Evolutionary conservation across 2,113 vertebrate species (phyloP).

Genomic region (Microtus richardsoni): DNA sequence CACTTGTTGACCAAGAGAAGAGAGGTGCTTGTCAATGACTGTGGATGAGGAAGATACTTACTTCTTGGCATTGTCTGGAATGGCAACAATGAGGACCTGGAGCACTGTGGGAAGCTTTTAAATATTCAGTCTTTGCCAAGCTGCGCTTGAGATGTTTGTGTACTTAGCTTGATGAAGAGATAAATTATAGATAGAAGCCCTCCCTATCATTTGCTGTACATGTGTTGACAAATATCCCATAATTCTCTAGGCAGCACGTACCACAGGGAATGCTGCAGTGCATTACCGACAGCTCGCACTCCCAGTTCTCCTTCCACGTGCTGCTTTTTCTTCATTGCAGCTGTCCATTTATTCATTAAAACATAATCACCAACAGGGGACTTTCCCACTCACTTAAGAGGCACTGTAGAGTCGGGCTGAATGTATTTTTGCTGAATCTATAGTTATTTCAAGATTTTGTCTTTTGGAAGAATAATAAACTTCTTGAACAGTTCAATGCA

Average conservation of each 20-base stretch:
- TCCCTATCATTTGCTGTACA: conserved; percentile 70
- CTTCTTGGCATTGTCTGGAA: conserved; percentile 42
- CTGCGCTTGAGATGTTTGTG: conserved; percentile 75
- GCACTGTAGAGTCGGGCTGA: conserved; percentile 39
- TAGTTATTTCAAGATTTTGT: conserved; percentile 54
- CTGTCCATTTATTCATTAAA: conserved; percentile 82
- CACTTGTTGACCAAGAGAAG: conserved; percentile 37
- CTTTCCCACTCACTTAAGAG: conserved; percentile 66
- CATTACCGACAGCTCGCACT: conserved; percentile 76
- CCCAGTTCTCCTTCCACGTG: conserved; percentile 66
- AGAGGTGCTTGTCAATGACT: conserved; percentile 21
- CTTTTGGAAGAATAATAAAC: conserved; percentile 34
- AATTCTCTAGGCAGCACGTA: conserved; percentile 74
- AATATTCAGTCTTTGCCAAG: conserved; percentile 80
- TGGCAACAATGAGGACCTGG: conserved; percentile 66
- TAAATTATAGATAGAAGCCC: conserved; percentile 77
- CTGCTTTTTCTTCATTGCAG: conserved; percentile 70
- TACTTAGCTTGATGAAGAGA: conserved; percentile 79
- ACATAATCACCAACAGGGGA: conserved; percentile 68
- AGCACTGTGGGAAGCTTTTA: conserved; percentile 79
- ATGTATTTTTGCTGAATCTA: conserved; percentile 12
- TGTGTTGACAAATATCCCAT: conserved; percentile 81
- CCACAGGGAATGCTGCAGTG: conserved; percentile 53
- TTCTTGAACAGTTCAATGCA: not conserved
- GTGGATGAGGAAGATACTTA: conserved; percentile 23